Evolutionary conservation across 2,797 vertebrate genomes (phyloP).

Genomic region (Bucorvus abyssinicus): DNA sequence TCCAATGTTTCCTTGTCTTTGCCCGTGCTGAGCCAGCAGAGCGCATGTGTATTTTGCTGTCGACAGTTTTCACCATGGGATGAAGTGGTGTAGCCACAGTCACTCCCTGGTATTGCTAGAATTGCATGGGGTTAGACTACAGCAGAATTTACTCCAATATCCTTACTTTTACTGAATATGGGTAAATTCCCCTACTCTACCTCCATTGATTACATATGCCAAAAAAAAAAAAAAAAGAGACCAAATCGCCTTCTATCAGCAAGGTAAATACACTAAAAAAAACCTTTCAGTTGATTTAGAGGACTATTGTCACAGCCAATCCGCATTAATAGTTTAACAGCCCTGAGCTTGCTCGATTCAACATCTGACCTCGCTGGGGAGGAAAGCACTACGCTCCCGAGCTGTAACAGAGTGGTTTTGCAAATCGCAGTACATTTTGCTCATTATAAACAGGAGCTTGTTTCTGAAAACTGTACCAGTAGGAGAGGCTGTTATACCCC

Average conservation of each 20-base stretch:
- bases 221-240: neutral
- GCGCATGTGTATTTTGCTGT: fast-evolving
- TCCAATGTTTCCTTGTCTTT: neutral
- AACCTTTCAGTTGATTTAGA: neutral
- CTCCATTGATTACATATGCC: neutral
- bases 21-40: neutral
- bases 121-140: neutral
- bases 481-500: neutral
- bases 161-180: neutral
- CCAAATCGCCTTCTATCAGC: neutral
- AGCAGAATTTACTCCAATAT: neutral
- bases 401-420: neutral
- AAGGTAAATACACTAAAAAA: neutral
- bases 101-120: neutral
- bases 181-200: neutral
- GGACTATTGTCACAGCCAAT: neutral
- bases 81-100: neutral
- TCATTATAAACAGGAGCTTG: neutral
- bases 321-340: neutral
- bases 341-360: neutral
- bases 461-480: neutral
- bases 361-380: neutral
- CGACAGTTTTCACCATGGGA: neutral
- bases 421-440: neutral
- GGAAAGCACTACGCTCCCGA: neutral